Evolutionary conservation across 2,888 invertebrate species (phyloP), one percentile per base, ranked within the genome.

Genomic region (Scaptomyza cyrtandrae): DNA sequence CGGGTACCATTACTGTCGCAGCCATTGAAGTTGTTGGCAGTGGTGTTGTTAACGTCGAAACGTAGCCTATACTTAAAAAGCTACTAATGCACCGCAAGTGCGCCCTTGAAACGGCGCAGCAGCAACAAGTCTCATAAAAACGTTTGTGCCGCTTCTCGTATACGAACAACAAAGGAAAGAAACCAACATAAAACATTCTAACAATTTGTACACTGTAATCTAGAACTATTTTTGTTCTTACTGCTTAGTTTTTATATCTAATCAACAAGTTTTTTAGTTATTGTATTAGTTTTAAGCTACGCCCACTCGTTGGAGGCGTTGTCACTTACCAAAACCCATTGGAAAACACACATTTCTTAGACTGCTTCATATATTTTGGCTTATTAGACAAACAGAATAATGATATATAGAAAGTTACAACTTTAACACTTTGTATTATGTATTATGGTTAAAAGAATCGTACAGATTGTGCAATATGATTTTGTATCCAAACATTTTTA

Each of bases 21-120:
- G 82, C 78, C 63, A 83, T 86, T 84, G 89, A 85, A 80, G 75
- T 80, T 78, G 80, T 85, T 50, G 76, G 76, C 53, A 75, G 75
- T 65, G 82, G 82, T 43, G 70, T 80, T 69, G 74, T 88, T 57
- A 89, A 79, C 86, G 91, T 90, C 69, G 91, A 92, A 74, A 92
- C 92, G 92, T 92, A 92, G 92, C 92, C 92, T 92, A 92, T 92
- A 92, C 92, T 92, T 69, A 92, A 92, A 88, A 91, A 91, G 86
- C 89, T 92, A 78, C 87, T 92, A 68, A 91, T 92, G 91, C 90
- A 91, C 67, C 90, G 91, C 54, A 89, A 86, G 73, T 80, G 86
- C 75, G 82, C 78, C 24, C 57, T 80, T 44, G 78, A 83, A 41
- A 43, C 64, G 62, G 53, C 64, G 41, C 44, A 49, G 46, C 53